A percentile compares a stretch with the other conserved stretches of the same genome.
These are phyloP conservation scores for Latheticus oryzae DNA, from an alignment of 2,888 invertebrate genomes.

Conservation along the genomic window DNA sequence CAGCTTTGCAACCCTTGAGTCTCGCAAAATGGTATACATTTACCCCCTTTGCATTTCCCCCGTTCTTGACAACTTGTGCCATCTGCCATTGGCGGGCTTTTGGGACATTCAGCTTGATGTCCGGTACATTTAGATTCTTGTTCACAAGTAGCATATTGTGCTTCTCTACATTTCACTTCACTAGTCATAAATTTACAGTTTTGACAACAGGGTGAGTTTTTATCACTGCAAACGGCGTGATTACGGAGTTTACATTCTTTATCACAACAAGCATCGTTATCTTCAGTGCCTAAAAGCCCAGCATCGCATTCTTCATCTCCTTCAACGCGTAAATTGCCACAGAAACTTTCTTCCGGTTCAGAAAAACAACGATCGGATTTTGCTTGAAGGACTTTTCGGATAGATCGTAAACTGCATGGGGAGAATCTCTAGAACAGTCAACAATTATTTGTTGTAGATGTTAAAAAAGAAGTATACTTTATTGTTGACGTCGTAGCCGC, in stretches of 20 bases:
- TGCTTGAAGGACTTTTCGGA: conserved; percentile 90
- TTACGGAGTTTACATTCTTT: conserved; percentile 90
- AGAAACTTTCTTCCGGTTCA: conserved; percentile 95
- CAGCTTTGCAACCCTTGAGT: conserved; percentile 93
- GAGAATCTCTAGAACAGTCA: conserved; percentile 88
- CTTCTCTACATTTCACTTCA: conserved; percentile 88
- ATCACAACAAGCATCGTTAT: conserved; percentile 93
- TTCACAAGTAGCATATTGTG: conserved; percentile 92
- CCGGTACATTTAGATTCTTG: conserved; percentile 92
- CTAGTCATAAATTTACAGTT: conserved; percentile 88
- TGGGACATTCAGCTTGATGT: conserved; percentile 81
- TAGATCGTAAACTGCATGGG: conserved; percentile 92
- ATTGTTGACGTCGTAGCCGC: conserved; percentile 96
- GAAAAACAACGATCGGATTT: conserved; percentile 93
- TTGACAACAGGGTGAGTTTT: conserved; percentile 95
- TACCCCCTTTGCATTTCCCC: conserved; percentile 90
- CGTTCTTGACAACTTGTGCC: conserved; percentile 91
- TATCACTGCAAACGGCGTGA: conserved; percentile 95
- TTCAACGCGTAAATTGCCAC: conserved; percentile 95
- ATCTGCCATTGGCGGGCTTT: conserved; percentile 88
- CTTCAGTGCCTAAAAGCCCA: conserved; percentile 91
- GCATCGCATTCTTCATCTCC: conserved; percentile 98
- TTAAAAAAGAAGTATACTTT: too few relatives aligned
- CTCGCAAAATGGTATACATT: conserved; percentile 95
- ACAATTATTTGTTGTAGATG: background rate